A percentile compares a stretch with the other conserved stretches of the same genome.
Evolutionary conservation across 2,888 invertebrate species (phyloP).

Genomic region (Salpingus planirostris): DNA sequence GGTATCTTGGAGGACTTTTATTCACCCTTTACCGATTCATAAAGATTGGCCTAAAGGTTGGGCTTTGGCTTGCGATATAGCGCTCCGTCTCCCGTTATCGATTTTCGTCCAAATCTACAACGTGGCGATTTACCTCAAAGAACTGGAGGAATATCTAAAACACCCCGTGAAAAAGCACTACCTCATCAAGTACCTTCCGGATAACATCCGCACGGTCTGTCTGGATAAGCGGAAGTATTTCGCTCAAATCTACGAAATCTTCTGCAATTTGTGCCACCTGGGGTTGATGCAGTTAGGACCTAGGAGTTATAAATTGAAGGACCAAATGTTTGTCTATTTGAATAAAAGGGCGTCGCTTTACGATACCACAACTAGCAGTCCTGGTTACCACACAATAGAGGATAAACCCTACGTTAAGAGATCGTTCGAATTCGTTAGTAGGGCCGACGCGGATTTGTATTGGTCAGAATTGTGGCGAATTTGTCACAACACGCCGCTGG

Average conservation of each 20-base stretch:
- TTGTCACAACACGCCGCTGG: conserved; percentile 57
- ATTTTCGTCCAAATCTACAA: conserved; percentile 60
- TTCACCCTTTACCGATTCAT: conserved; percentile 57
- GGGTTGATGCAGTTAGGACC: conserved; percentile 63
- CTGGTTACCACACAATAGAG: conserved; percentile 53
- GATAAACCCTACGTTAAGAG: conserved; percentile 50
- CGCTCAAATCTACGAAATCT: conserved; percentile 47
- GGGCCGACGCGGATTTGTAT: conserved; percentile 51
- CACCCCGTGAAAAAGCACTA: conserved; percentile 61
- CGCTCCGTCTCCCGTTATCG: conserved; percentile 60
- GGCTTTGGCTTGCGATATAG: conserved; percentile 59
- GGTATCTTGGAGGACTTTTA: conserved; percentile 62
- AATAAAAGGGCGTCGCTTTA: conserved; percentile 53
- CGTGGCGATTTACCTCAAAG: conserved; percentile 48
- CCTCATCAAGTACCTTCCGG: conserved; percentile 53
- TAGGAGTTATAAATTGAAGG: conserved; percentile 55
- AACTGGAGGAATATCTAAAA: conserved; percentile 48
- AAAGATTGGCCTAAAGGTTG: conserved; percentile 52
- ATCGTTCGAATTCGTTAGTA: conserved; percentile 46
- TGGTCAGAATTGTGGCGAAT: conserved; percentile 63
- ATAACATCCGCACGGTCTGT: conserved; percentile 44
- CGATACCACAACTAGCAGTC: conserved; percentile 56
- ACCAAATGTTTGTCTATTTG: conserved; percentile 60
- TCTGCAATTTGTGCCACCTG: conserved; percentile 53
- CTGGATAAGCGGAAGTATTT: conserved; percentile 51